Conservation (phyloP, 1,140 invertebrate genomes). For the Goniozus legneri region DNA sequence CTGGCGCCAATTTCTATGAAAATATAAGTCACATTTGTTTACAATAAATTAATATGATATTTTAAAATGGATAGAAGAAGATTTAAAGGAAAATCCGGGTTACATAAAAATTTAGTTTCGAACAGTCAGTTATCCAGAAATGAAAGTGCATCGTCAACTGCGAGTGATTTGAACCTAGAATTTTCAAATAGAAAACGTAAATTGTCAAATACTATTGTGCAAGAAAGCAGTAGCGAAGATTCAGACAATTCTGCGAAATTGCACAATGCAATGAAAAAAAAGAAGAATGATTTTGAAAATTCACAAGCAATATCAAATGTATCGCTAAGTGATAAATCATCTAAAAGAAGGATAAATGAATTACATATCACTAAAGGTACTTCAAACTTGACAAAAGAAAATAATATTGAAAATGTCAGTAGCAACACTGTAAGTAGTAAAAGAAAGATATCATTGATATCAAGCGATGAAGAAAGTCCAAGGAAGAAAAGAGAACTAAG, state of each 20-base stretch:
- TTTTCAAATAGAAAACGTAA: conserved; percentile 10
- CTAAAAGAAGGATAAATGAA: not conserved
- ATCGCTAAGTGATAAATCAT: not conserved
- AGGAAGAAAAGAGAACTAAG: no score
- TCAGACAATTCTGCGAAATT: conserved; percentile 7
- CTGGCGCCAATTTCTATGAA: no score
- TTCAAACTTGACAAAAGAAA: no score
- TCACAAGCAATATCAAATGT: not conserved
- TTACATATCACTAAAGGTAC: not conserved
- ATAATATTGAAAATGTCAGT: not conserved
- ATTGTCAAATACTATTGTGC: not conserved
- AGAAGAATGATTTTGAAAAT: conserved; percentile 3
- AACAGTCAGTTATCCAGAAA: conserved; percentile 11
- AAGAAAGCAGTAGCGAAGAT: not conserved
- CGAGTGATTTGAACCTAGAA: not conserved
- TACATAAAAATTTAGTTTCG: conserved; percentile 19
- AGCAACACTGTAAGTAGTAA: no score
- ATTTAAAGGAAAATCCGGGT: conserved; percentile 8
- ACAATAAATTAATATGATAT: not conserved
- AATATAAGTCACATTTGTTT: not conserved
- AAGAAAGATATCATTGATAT: no score
- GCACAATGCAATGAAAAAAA: conserved; percentile 11
- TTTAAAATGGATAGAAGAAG: conserved; percentile 23
- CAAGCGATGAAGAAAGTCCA: no score
- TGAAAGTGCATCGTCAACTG: not conserved